These are phyloP conservation scores for Pelosia muscerda DNA, from an alignment of 2,888 invertebrate species.

Conservation along the genomic window DNA sequence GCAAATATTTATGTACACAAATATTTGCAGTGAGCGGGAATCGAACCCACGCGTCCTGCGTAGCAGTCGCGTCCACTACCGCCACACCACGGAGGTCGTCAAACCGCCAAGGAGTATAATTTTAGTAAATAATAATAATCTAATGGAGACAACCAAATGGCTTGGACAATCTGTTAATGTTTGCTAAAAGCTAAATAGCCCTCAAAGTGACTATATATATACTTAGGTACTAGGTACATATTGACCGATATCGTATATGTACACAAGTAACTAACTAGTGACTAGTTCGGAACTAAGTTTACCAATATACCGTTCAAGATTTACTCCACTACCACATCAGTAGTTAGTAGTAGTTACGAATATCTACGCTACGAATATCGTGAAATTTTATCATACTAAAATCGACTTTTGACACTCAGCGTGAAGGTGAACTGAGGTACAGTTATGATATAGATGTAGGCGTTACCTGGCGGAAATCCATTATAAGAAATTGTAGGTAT, in stretches of 20 bases:
- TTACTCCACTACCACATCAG: background rate
- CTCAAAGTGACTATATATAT: background rate
- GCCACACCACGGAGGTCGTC: too few relatives aligned
- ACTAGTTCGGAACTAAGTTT: conserved; percentile 6
- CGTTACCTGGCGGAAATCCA: too few relatives aligned
- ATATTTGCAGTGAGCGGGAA: too few relatives aligned
- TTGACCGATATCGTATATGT: conserved; percentile 1
- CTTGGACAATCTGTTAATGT: background rate
- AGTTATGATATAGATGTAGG: too few relatives aligned
- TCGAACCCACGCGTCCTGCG: too few relatives aligned
- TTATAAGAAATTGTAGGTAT: too few relatives aligned
- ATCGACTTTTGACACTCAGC: background rate
- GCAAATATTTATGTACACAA: too few relatives aligned
- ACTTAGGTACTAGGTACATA: too few relatives aligned
- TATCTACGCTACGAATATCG: too few relatives aligned
- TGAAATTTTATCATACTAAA: background rate
- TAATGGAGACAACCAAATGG: background rate
- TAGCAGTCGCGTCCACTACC: too few relatives aligned
- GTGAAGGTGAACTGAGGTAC: background rate
- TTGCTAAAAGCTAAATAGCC: background rate
- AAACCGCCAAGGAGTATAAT: background rate
- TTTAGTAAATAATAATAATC: background rate
- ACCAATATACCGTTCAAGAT: conserved; percentile 8
- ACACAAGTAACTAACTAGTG: too few relatives aligned
- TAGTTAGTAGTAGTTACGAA: background rate